Evolutionary conservation across 2,888 invertebrate species (phyloP).

Genomic region (Macropis europaea): DNA sequence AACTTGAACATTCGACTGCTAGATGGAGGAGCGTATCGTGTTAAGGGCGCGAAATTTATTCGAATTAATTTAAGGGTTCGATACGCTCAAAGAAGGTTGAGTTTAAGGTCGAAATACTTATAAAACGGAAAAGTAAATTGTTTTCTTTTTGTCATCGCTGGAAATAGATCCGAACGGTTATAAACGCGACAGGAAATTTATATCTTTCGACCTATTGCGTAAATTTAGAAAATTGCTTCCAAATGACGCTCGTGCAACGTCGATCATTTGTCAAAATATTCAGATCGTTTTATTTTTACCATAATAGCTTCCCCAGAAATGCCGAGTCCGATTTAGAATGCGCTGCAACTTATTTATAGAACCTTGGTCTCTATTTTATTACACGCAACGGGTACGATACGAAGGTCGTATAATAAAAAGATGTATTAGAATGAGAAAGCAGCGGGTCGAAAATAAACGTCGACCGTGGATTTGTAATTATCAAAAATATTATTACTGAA

Average conservation of each 20-base stretch:
- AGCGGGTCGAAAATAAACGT: not conserved
- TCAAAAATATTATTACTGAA: slow-evolving; percentile 51
- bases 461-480: slow-evolving; percentile 12
- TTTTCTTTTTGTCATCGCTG: no score
- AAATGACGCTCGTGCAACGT: not conserved
- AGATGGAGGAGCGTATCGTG: no score
- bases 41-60: no score
- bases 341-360: no score
- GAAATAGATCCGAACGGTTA: no score
- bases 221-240: not conserved
- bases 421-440: not conserved
- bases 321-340: no score
- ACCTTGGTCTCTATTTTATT: no score
- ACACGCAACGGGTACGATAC: not conserved
- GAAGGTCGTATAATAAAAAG: not conserved
- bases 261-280: slow-evolving; percentile 25
- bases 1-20: no score
- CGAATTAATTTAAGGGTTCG: no score
- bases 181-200: not conserved
- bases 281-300: slow-evolving; percentile 8
- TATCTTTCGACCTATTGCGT: not conserved
- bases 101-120: no score
- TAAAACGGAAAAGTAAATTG: no score
- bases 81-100: no score
- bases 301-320: not conserved